Conservation (phyloP, 2,113 vertebrate species). For the Puffinus mauretanicus region DNA sequence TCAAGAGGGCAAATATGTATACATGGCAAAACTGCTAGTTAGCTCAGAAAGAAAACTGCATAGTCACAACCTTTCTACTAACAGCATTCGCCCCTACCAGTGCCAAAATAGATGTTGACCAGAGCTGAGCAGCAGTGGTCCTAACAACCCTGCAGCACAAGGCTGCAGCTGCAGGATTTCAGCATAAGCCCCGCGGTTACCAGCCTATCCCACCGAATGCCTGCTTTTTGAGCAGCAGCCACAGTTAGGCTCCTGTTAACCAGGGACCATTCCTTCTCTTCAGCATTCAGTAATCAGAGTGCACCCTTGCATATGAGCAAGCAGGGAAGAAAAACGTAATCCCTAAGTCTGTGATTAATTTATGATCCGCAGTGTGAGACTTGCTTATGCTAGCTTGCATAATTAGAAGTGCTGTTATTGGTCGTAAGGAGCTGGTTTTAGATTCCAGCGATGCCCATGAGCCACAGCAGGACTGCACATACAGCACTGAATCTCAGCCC, state of each 20-base stretch:
- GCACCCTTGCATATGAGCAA: neutral
- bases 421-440: neutral
- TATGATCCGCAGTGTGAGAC: neutral
- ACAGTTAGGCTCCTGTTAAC: neutral
- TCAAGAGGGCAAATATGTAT: neutral
- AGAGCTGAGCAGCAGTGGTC: neutral
- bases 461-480: neutral
- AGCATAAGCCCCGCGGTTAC: neutral
- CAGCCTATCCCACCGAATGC: neutral
- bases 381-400: neutral
- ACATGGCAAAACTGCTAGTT: neutral
- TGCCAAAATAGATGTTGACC: neutral
- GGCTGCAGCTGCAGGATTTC: accelerated
- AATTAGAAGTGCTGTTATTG: neutral
- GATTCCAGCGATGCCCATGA: neutral
- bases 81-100: accelerated
- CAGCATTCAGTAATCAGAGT: neutral
- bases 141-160: neutral
- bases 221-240: neutral
- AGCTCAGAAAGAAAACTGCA: neutral
- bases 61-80: neutral
- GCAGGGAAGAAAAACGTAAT: neutral
- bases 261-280: neutral
- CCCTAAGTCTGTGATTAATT: neutral
- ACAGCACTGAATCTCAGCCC: accelerated